phyloP scores from a whole-genome alignment of 2,888 invertebrate species.

The Microctonus brassicae region DNA sequence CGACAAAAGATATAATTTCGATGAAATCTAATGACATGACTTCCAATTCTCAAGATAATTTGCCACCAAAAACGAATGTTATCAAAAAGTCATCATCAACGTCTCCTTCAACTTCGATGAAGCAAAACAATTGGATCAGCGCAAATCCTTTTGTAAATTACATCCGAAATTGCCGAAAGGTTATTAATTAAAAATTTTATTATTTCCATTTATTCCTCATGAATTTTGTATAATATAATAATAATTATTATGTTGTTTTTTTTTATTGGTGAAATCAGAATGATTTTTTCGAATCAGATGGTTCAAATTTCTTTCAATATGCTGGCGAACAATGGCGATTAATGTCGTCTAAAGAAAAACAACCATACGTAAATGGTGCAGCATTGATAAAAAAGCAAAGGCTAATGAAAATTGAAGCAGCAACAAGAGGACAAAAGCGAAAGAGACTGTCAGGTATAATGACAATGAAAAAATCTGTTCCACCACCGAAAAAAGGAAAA shows the following conservation, averaged over 20 bases:
- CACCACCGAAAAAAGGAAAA: conserved; percentile 41
- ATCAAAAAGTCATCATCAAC: neutral
- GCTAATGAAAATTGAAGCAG: neutral
- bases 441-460: conserved; percentile 2
- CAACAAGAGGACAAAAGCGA: neutral
- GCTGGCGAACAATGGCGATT: conserved; percentile 57
- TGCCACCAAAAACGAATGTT: neutral
- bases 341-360: conserved; percentile 55
- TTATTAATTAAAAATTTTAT: conserved; percentile 33
- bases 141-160: conserved; percentile 62
- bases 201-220: neutral
- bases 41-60: neutral
- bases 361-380: conserved; percentile 56
- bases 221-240: neutral
- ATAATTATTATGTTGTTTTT: neutral
- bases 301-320: conserved; percentile 50
- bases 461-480: conserved; percentile 32
- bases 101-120: neutral
- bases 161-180: conserved; percentile 57
- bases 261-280: neutral
- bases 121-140: conserved; percentile 50
- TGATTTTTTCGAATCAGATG: neutral
- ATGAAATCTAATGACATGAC: neutral
- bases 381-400: conserved; percentile 48
- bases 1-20: neutral